These are phyloP conservation scores for Enteromius afrohamiltoni DNA, from an alignment of 2,797 vertebrate genomes.

Conservation along the genomic window DNA sequence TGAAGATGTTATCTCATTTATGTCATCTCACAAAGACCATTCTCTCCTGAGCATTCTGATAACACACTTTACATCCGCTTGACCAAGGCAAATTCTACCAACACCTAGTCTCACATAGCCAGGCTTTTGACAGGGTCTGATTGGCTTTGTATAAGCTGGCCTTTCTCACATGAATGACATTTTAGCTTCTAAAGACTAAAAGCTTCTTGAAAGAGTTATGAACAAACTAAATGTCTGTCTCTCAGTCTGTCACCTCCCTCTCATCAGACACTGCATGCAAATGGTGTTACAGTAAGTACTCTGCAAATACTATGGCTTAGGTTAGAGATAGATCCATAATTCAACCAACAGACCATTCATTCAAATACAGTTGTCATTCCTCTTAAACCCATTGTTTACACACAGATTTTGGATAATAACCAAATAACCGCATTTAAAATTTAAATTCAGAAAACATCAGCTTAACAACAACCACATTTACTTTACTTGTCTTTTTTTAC, in stretches of 20 bases:
- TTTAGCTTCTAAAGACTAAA: not conserved
- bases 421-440: not conserved
- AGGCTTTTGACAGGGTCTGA: not conserved
- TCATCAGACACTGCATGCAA: slow-evolving; percentile 49
- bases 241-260: slow-evolving; percentile 12
- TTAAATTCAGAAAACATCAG: not conserved
- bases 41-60: slow-evolving; percentile 14
- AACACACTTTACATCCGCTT: slow-evolving; percentile 32
- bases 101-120: not conserved
- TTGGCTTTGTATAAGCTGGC: not conserved
- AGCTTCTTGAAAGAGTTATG: not conserved
- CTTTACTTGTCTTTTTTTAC: not conserved
- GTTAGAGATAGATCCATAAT: not conserved
- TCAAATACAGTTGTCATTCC: not conserved
- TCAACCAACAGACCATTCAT: slow-evolving; percentile 8
- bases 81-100: slow-evolving; percentile 1
- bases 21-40: slow-evolving; percentile 33
- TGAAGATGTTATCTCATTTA: slow-evolving; percentile 31
- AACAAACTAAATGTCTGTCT: not conserved
- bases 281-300: slow-evolving; percentile 58
- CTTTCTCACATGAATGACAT: not conserved
- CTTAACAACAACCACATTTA: not conserved
- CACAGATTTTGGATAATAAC: not conserved
- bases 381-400: not conserved
- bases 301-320: slow-evolving; percentile 14